Base-by-base conservation (phyloP, 53 echinoderm and acorn worm species). In the Apostichopus leukothele region DNA sequence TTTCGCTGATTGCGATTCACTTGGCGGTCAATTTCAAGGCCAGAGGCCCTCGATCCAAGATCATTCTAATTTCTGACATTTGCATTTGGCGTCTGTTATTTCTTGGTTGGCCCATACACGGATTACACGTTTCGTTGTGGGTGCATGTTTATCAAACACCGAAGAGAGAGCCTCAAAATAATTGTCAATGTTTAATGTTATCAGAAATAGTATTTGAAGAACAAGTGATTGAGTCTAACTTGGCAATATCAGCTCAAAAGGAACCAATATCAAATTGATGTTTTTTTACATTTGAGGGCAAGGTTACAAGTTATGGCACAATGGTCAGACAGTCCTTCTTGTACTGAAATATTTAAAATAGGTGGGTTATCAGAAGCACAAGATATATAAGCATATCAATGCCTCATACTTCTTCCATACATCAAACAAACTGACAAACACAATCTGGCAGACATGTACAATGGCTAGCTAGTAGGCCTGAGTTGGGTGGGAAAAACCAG, bases 101-200 rank as follows among this genome's bases (percentile, higher is more conserved):
- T 13, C n/a, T 67, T 16, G 68, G 13, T 13, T n/a, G 13, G n/a
- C 13, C 13, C 68, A 67, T 67, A 67, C 68, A 67, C 68, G 68
- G 68, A 4, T 67, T 67, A n/a, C n/a, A 67, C 68, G 68, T 39
- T 39, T 39, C 39, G 39, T 39, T 39, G 39, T 39, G 39, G 68
- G 68, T 67, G 68, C 68, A 67, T 67, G n/a, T 67, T 67, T 67
- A 67, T 67, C 68, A 67, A 67, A 67, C 68, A 67, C 68, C 3
- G 13, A 16, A 16, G 68, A 67, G 68, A 13, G n/a, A 67, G n/a
- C 5, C 68, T 67, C 13, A 67, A 67, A 67, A 67, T 67, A 67
- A 67, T 67, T 67, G 39, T 39, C 39, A 39, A 39, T 39, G 39
- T 67, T 67, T n/a, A 67, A 67, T 13, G n/a, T 67, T 67, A 67